A percentile compares a stretch with the other conserved stretches of the same genome.
Evolutionary conservation across 2,888 invertebrate genomes (phyloP).

Genomic region (Tipula unca): DNA sequence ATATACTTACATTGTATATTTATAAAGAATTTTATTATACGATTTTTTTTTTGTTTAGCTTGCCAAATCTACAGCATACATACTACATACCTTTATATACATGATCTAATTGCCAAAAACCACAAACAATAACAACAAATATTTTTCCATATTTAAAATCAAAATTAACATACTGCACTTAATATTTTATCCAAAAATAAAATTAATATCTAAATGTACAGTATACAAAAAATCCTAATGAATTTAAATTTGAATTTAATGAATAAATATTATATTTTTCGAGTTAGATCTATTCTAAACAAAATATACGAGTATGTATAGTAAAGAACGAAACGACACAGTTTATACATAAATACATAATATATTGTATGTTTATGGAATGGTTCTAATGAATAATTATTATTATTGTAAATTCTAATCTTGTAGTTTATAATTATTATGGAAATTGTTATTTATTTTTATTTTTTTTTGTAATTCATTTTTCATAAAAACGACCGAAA

Average conservation of each 20-base stretch:
- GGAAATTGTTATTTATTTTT: not conserved
- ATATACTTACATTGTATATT: not conserved
- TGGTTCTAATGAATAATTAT: not conserved
- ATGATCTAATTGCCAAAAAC: not conserved
- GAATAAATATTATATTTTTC: not conserved
- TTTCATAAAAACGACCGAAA: not conserved
- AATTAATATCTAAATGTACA: not conserved
- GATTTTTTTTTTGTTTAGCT: not conserved
- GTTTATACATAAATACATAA: not conserved
- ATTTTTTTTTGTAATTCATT: not conserved
- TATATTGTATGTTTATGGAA: not conserved
- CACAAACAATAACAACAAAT: not conserved
- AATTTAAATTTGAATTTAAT: not conserved
- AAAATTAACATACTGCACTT: not conserved
- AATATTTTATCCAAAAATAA: not conserved
- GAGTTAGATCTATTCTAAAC: not conserved
- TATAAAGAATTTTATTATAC: not conserved
- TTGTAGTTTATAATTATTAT: not conserved
- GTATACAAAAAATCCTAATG: not conserved
- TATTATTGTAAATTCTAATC: not conserved
- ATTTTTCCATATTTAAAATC: not conserved
- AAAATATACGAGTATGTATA: not conserved
- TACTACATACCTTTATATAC: not conserved
- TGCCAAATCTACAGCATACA: not conserved
- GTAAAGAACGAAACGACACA: not conserved